Evolutionary conservation across 1,140 invertebrate species (phyloP).

Genomic region (Listronotus bonariensis): DNA sequence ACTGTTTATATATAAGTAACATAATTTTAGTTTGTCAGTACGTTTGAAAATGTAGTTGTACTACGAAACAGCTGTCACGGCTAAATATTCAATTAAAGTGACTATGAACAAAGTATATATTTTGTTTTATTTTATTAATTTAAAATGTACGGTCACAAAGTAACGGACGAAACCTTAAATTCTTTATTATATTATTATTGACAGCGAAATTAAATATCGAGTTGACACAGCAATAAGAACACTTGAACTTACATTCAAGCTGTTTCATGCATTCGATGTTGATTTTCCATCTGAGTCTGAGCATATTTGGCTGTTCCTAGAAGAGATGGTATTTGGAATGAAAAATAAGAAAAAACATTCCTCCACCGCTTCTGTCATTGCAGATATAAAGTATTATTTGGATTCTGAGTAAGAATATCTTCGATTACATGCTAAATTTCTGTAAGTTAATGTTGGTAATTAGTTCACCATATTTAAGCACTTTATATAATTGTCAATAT

Average conservation of each 20-base stretch:
- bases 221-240: too few species aligned
- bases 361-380: background rate
- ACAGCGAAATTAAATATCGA: too few species aligned
- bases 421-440: background rate
- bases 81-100: too few species aligned
- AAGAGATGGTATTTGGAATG: background rate
- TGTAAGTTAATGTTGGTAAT: background rate
- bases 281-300: slow-evolving; percentile 1
- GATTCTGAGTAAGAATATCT: background rate
- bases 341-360: background rate
- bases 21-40: too few species aligned
- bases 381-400: slow-evolving; percentile 1
- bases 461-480: background rate
- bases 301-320: slow-evolving; percentile 1
- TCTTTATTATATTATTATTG: too few species aligned
- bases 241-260: background rate
- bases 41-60: too few species aligned
- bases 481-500: background rate
- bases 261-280: slow-evolving; percentile 1
- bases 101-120: too few species aligned
- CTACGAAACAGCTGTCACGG: too few species aligned
- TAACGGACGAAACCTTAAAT: too few species aligned
- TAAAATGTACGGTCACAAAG: too few species aligned
- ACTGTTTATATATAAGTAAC: too few species aligned
- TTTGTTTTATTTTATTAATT: too few species aligned